These are phyloP conservation scores for Zaprionus gabonicus DNA, from an alignment of 1,140 invertebrate species.

Conservation along the genomic window DNA sequence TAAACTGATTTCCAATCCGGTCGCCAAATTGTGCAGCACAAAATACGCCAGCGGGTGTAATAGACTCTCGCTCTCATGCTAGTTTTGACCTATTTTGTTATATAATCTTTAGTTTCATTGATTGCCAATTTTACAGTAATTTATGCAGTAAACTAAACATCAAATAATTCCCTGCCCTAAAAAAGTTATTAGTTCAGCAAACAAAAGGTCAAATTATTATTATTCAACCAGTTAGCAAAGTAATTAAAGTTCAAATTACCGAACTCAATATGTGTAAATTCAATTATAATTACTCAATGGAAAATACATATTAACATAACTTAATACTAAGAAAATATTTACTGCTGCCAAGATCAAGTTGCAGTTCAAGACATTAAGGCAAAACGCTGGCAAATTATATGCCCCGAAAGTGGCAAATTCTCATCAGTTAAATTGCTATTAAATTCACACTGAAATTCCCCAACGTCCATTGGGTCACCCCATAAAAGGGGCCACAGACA, in stretches of 20 bases:
- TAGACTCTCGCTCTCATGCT: too few relatives aligned
- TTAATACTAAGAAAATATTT: neutral
- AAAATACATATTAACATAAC: neutral
- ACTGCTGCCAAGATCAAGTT: neutral
- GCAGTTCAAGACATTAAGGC: neutral
- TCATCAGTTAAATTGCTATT: slow-evolving; percentile 67
- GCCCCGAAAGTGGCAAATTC: slow-evolving; percentile 16
- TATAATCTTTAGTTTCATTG: neutral
- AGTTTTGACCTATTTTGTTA: neutral
- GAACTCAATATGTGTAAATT: neutral
- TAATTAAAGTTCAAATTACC: neutral
- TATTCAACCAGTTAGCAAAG: neutral
- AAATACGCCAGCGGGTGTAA: too few relatives aligned
- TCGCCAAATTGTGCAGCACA: too few relatives aligned
- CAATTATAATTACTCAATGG: neutral
- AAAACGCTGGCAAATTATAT: neutral
- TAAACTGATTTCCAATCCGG: too few relatives aligned
- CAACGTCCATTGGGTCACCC: neutral
- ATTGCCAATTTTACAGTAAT: neutral
- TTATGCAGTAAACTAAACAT: neutral
- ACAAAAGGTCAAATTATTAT: neutral
- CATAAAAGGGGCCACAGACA: neutral
- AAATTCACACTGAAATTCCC: slow-evolving; percentile 60
- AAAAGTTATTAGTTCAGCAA: neutral
- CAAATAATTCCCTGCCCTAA: too few relatives aligned